phyloP scores from a whole-genome alignment of 2,888 invertebrate genomes.

The Osmoderma eremita region DNA sequence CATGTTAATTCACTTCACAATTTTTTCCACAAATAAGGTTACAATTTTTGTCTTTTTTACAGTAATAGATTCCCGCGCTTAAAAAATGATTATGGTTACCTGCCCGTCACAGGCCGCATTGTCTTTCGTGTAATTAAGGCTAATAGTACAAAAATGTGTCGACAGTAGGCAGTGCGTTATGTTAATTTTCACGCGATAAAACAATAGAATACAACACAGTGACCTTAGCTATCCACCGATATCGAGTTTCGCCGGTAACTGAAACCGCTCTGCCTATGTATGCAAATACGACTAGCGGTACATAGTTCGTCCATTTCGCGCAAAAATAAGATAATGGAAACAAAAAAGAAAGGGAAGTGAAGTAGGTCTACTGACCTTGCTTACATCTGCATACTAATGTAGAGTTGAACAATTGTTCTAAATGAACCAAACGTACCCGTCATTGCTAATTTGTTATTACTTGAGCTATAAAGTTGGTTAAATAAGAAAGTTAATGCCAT shows the following conservation, averaged over 20 bases:
- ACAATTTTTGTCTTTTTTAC: neutral
- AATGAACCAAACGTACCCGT: no score
- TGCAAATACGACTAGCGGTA: neutral
- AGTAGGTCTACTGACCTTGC: slow-evolving; percentile 26
- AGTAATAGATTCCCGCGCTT: slow-evolving; percentile 2
- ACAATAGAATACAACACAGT: slow-evolving; percentile 17
- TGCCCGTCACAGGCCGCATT: neutral
- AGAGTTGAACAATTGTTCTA: no score
- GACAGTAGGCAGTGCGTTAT: slow-evolving; percentile 9
- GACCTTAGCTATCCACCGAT: slow-evolving; percentile 25
- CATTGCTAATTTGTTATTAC: no score
- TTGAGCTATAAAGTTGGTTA: no score
- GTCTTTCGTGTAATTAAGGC: slow-evolving; percentile 26
- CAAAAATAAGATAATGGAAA: slow-evolving; percentile 1
- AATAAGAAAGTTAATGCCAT: no score
- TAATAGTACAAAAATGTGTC: slow-evolving; percentile 26
- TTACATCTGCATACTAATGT: slow-evolving; percentile 4
- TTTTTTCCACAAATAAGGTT: no score
- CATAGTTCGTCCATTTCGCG: slow-evolving; percentile 20
- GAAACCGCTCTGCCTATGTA: slow-evolving; percentile 13
- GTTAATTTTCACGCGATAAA: slow-evolving; percentile 24
- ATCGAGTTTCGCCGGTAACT: slow-evolving; percentile 27
- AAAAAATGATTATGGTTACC: neutral
- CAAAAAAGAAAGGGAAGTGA: neutral
- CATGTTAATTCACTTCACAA: no score